A percentile compares a stretch with the other conserved stretches of the same genome.
Evolutionary conservation across 2,888 invertebrate species (phyloP).

Genomic region (Thumatha senex): DNA sequence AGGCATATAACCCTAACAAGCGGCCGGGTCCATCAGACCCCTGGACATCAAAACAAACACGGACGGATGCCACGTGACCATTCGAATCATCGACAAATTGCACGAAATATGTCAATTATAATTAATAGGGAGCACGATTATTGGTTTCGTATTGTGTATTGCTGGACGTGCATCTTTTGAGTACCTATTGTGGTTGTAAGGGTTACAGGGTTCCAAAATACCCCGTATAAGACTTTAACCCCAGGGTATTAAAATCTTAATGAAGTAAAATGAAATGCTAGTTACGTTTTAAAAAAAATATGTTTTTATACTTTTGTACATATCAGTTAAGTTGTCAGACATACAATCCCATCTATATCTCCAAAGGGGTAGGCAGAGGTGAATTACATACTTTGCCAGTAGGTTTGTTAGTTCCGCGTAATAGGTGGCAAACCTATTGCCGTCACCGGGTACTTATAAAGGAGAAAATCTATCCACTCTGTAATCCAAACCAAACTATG

Average conservation of each 20-base stretch:
- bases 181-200: conserved; percentile 27
- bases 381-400: no score
- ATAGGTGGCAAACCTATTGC: no score
- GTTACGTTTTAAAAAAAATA: neutral
- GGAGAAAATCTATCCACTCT: no score
- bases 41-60: conserved; percentile 80
- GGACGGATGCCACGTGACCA: conserved; percentile 63
- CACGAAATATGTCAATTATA: conserved; percentile 82
- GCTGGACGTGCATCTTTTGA: conserved; percentile 25
- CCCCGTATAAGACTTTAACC: no score
- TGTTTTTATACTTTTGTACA: no score
- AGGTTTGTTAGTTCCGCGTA: no score
- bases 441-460: no score
- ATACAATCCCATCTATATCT: no score
- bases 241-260: conserved; percentile 20
- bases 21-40: conserved; percentile 55
- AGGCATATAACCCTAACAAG: conserved; percentile 52
- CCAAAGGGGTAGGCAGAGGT: no score
- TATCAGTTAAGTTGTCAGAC: no score
- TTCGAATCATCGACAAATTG: conserved; percentile 69
- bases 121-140: conserved; percentile 75
- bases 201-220: conserved; percentile 35
- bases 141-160: conserved; percentile 44
- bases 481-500: no score
- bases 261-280: conserved; percentile 3